phyloP scores from a whole-genome alignment of 2,797 vertebrate genomes.

The Sebastes hubbsi region DNA sequence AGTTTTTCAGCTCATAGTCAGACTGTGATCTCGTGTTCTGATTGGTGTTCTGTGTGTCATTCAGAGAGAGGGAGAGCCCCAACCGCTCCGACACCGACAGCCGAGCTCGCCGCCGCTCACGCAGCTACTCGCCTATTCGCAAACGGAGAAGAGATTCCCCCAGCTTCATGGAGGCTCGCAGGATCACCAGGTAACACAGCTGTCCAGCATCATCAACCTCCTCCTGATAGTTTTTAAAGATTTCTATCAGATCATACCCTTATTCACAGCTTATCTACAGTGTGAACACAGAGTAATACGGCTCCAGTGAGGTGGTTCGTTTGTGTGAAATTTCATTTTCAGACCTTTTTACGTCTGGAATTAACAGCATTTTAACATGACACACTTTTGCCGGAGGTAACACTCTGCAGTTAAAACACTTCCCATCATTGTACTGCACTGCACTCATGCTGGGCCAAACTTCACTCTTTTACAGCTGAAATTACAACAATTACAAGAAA shows the following conservation, averaged over 20 bases:
- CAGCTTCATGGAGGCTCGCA: constrained; percentile 98
- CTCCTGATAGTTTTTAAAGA: not conserved
- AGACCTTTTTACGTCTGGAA: not conserved
- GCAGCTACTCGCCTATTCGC: constrained; percentile 97
- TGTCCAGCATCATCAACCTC: not conserved
- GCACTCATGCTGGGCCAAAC: not conserved
- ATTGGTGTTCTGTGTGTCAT: not conserved
- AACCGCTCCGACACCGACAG: constrained; percentile 89
- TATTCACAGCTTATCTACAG: not conserved
- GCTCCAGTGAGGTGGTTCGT: not conserved
- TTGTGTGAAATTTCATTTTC: not conserved
- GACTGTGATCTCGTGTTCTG: not conserved
- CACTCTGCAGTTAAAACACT: not conserved
- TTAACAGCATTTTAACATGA: not conserved
- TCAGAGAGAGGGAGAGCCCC: constrained; percentile 90
- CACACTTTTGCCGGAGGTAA: not conserved
- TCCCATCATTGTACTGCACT: not conserved
- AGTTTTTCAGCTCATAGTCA: not conserved
- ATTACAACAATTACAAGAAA: not conserved
- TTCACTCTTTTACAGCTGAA: not conserved
- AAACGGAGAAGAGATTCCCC: constrained; percentile 96
- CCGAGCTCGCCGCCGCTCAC: constrained; percentile 91
- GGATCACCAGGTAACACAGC: constrained; percentile 92
- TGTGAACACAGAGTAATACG: not conserved
- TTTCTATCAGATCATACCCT: not conserved